phyloP scores from a whole-genome alignment of 2,113 vertebrate genomes.

The Heptranchias perlo region DNA sequence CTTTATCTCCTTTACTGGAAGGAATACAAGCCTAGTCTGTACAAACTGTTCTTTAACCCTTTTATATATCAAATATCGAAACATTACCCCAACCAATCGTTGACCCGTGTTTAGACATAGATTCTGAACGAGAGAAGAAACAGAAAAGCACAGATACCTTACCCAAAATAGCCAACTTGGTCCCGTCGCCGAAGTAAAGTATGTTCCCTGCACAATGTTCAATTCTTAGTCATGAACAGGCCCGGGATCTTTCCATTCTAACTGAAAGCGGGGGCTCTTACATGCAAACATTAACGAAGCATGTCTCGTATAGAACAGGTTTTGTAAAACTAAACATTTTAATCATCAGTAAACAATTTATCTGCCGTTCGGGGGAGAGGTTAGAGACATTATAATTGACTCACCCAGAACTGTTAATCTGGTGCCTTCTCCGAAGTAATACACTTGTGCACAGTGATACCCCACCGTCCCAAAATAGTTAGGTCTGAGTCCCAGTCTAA shows the following conservation, averaged over 20 bases:
- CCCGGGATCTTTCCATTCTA: background rate
- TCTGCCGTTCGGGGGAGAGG: background rate
- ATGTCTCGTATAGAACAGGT: background rate
- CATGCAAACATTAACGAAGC: background rate
- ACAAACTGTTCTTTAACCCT: background rate
- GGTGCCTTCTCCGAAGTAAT: slow-evolving; percentile 50
- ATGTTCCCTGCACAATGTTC: slow-evolving; percentile 38
- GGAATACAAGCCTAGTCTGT: background rate
- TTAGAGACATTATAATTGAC: background rate
- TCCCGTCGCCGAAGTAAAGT: slow-evolving; percentile 43
- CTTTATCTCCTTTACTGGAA: background rate
- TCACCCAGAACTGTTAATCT: slow-evolving; percentile 48
- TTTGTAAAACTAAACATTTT: background rate
- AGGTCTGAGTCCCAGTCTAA: background rate
- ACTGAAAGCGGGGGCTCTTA: background rate
- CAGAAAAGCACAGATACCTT: slow-evolving; percentile 38
- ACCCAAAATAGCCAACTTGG: slow-evolving; percentile 45
- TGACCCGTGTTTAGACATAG: slow-evolving; percentile 3
- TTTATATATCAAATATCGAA: background rate
- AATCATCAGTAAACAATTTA: background rate
- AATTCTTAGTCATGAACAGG: background rate
- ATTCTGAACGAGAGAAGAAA: slow-evolving; percentile 32
- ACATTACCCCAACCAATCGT: background rate
- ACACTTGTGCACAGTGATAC: slow-evolving; percentile 42
- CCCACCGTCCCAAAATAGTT: background rate